Percentiles rank a stretch among this genome's conserved stretches.
Evolutionary conservation across 2,113 vertebrate species (phyloP).

Genomic region (Prochilodus magdalenae): DNA sequence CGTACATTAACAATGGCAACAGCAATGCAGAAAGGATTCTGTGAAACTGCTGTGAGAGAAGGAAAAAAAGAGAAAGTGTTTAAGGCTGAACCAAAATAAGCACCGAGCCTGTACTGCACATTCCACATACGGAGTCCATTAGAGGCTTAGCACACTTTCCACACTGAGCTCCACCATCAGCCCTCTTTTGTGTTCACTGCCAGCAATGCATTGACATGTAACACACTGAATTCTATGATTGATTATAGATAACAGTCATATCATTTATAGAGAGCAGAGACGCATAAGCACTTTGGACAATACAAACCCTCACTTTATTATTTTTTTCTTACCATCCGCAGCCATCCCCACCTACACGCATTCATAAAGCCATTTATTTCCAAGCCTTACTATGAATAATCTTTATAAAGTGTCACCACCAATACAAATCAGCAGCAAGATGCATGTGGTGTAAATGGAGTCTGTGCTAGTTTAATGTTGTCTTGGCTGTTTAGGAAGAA

Average conservation of each 20-base stretch:
- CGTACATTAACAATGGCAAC: not conserved
- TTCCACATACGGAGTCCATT: slow-evolving; percentile 80
- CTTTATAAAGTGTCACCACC: not conserved
- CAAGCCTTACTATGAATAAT: not conserved
- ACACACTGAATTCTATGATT: not conserved
- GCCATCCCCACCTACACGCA: too few relatives aligned
- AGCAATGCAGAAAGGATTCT: not conserved
- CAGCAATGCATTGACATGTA: not conserved
- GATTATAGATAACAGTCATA: too few relatives aligned
- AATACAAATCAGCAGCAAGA: slow-evolving; percentile 11
- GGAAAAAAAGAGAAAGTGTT: slow-evolving; percentile 55
- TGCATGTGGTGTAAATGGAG: slow-evolving; percentile 1
- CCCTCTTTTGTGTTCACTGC: slow-evolving; percentile 47
- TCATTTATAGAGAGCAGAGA: too few relatives aligned
- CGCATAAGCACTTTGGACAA: not conserved
- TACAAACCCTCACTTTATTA: not conserved
- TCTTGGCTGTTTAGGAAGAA: not conserved
- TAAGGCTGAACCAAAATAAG: slow-evolving; percentile 59
- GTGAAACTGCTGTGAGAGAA: slow-evolving; percentile 18
- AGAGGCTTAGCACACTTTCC: slow-evolving; percentile 50
- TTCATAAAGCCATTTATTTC: slow-evolving; percentile 27
- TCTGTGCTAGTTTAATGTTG: slow-evolving; percentile 9
- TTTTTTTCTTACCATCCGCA: not conserved
- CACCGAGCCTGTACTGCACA: slow-evolving; percentile 63
- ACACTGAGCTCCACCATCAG: slow-evolving; percentile 44